Percentiles rank a stretch among this genome's conserved stretches.
Conservation (phyloP, 2,797 vertebrate species). For the Sylvilagus floridanus region DNA sequence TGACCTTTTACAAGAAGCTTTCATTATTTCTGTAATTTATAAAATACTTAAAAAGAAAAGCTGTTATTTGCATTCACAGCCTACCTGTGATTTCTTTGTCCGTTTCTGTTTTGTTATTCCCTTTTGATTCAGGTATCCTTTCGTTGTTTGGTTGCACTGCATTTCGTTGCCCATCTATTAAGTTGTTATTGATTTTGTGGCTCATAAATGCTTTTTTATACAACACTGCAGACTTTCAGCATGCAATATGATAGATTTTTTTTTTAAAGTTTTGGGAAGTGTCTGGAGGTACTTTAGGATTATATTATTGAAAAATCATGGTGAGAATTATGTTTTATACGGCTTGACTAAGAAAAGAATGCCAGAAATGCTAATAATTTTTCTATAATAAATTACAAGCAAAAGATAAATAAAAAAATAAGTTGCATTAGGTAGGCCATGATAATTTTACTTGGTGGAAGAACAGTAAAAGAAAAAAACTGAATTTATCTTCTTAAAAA, state of each 20-base stretch:
- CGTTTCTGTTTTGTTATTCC: background rate
- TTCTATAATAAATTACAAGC: background rate
- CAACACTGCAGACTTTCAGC: background rate
- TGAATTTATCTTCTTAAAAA: slow-evolving; percentile 21
- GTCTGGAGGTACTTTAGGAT: background rate
- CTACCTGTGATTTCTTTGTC: background rate
- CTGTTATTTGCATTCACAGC: slow-evolving; percentile 7
- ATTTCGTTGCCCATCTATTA: background rate
- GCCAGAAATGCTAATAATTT: background rate
- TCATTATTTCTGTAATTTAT: background rate
- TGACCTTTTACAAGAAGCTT: slow-evolving; percentile 18
- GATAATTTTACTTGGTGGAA: background rate
- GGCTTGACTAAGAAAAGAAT: background rate
- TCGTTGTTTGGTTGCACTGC: background rate
- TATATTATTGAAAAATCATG: background rate
- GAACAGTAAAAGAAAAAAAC: background rate
- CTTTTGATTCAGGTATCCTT: background rate
- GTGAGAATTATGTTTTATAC: background rate
- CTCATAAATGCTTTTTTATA: background rate
- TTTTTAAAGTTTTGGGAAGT: background rate
- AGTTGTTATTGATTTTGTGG: background rate
- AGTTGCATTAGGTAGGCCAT: background rate
- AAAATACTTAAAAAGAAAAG: background rate
- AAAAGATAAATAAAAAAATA: background rate
- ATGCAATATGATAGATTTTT: background rate